Evolutionary conservation across 2,113 vertebrate species (phyloP), one percentile per base, ranked within the genome.

Genomic region (Eupsittula cactorum): DNA sequence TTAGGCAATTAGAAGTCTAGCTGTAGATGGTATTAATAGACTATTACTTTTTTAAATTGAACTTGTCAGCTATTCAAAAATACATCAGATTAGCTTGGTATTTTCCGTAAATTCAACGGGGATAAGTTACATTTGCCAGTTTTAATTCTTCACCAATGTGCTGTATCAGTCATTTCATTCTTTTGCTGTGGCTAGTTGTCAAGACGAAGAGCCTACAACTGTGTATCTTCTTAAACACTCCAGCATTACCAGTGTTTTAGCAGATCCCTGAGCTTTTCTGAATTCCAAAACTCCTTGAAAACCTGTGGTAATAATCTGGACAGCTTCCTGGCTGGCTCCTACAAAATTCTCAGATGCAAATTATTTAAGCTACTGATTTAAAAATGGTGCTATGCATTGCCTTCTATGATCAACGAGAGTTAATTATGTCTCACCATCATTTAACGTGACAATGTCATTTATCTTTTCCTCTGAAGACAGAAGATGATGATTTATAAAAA

Each of bases 341-440:
- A 65, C 60, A 79, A 82, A 77, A 67, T 80, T 37, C 67, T 94
- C 57, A 62, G 41, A 65, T 90, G 67, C 49, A 95, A 90, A 89
- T 91, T 82, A 88, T 93, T 57, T 82, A 85, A 92, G 55, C 53
- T 90, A 49, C 63, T 82, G 59, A 39, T 93, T 92, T 93, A 39
- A 95, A 96, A 95, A 90, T 89, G 80, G 89, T 85, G 47, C 83
- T 91, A 29, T 82, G 89, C 83, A 52, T 75, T 95, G 81, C 81
- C 90, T 95, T 91, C 84, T 62, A 69, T 62, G 89, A 96, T 94
- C 92, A 85, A 76, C 5, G 84, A 82, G 75, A 93, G 87, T 92
- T 96, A 97, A 97, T 96, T 96, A 93, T 87, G 84, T 90, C 67
- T 65, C 49, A 91, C 87, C 49, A 96, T 93, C 84, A 91, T 94